Evolutionary conservation across 2,113 vertebrate species (phyloP), one percentile per base, ranked within the genome.

Genomic region (Xenopus laevis): DNA sequence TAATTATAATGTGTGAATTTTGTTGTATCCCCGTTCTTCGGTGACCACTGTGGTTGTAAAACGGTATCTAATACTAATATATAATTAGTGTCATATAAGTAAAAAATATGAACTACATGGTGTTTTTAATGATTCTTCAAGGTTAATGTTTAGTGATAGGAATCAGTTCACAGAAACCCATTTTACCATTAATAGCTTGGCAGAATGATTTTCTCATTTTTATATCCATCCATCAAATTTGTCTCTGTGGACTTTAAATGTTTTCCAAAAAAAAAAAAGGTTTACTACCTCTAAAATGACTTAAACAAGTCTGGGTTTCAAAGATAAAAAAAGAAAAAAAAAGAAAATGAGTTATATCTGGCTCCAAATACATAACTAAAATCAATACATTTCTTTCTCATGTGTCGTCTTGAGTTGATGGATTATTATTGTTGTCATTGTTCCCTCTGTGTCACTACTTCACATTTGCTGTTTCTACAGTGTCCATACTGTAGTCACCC

Each of bases 361-460:
- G 79, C 72, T 81, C 66, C 75, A 81, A 82, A 13, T 7, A 80
- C 78, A 74, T 70, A 2, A 81, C 71, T 71, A 68, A 87, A 83
- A 84, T 82, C 82, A 84, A 81, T 83, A 79, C 0, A 53, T 82
- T 78, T 72, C 71, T 80, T 84, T 78, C 83, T 82, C 69, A 79
- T 30, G 71, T 82, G 82, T 85, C 78, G 78, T 79, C 63, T 23
- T n/a, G 13, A 75, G 27, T 50, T 81, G 81, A 80, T n/a, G 58
- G 70, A 84, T 83, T 78, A 79, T 57, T 77, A 81, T 15, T 67
- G 30, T 18, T 79, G 16, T 74, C 60, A 77, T 81, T 72, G 74
- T 79, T 72, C 78, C 62, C 59, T 71, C 27, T 71, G 55, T 68
- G 73, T 45, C 71, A 57, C 33, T 70, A 65, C 0, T 59, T 79